phyloP scores from a whole-genome alignment of 2,888 invertebrate species.

The Pecten maximus region DNA sequence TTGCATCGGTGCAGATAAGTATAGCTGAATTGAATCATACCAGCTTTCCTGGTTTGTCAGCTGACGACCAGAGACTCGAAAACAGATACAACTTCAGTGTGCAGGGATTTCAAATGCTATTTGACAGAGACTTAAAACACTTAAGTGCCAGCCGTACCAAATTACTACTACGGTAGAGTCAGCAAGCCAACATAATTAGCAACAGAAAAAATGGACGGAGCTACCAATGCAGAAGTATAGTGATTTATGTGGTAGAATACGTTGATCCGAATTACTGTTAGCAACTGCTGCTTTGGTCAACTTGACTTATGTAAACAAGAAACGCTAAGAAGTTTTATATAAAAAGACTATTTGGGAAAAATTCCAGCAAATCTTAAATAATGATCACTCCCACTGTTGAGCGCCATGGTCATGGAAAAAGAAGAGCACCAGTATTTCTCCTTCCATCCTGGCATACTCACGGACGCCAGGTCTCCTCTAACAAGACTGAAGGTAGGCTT shows the following conservation, averaged over 20 bases:
- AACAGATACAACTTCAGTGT: background rate
- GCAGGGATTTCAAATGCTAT: conserved; percentile 2
- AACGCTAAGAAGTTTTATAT: background rate
- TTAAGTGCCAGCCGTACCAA: background rate
- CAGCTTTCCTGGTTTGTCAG: background rate
- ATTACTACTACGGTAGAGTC: background rate
- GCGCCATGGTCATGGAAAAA: background rate
- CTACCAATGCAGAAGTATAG: background rate
- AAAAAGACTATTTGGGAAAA: background rate
- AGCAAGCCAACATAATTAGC: background rate
- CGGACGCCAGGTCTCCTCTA: conserved; percentile 37
- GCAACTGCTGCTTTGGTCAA: background rate
- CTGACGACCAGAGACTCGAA: background rate
- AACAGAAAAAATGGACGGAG: background rate
- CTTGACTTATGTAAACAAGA: background rate
- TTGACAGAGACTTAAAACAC: conserved; percentile 27
- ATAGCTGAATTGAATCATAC: background rate
- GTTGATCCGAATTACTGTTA: background rate
- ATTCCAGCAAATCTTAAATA: background rate
- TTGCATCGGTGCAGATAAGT: background rate
- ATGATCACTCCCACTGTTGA: conserved; percentile 3
- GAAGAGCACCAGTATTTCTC: conserved; percentile 39
- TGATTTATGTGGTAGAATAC: background rate
- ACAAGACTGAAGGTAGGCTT: conserved; percentile 23
- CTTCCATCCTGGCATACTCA: conserved; percentile 52